Evolutionary conservation across 2,113 vertebrate genomes (phyloP).

Genomic region (Synodontis membranacea): DNA sequence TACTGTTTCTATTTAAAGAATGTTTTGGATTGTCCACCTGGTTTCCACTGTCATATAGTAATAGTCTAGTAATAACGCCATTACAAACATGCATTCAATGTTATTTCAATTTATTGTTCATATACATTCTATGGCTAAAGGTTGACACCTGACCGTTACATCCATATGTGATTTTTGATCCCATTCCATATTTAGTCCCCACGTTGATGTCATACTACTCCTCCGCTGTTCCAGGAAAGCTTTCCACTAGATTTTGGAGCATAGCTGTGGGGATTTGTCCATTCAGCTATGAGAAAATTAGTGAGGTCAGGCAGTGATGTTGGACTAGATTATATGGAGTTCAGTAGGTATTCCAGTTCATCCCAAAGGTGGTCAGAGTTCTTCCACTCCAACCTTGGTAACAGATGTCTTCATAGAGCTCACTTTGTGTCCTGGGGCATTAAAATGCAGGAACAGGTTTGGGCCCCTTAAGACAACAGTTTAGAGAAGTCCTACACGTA

Average conservation of each 20-base stretch:
- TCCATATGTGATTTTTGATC: neutral
- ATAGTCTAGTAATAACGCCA: neutral
- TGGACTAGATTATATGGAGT: neutral
- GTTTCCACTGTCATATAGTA: constrained; percentile 17
- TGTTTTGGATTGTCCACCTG: neutral
- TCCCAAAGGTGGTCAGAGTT: neutral
- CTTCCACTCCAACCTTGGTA: neutral
- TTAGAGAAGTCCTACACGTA: neutral
- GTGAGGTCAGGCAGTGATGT: neutral
- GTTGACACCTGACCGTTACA: neutral
- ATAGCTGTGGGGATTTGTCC: neutral
- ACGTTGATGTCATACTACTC: neutral
- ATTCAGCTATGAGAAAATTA: neutral
- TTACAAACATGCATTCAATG: neutral
- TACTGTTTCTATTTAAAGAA: constrained; percentile 34
- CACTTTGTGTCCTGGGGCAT: neutral
- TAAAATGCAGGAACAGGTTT: neutral
- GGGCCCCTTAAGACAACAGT: neutral
- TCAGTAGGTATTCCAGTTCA: neutral
- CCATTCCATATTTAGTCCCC: neutral
- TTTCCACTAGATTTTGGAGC: neutral
- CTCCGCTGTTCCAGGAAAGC: neutral
- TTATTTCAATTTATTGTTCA: neutral
- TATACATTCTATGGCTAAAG: neutral
- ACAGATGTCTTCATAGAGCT: neutral